phyloP scores from a whole-genome alignment of 2,113 vertebrate species.

The Jaculus jaculus region DNA sequence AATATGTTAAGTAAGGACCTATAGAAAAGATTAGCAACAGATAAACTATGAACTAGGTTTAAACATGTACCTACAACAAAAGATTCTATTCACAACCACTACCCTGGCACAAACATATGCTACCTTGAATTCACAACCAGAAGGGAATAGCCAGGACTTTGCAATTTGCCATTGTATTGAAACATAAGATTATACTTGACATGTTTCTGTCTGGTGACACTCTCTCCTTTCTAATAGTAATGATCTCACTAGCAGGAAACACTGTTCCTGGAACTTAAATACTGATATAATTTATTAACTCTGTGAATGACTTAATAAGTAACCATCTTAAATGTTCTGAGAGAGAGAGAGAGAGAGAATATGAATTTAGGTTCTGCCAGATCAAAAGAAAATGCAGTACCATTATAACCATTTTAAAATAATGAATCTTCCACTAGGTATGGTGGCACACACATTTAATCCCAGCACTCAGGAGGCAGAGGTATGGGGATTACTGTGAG shows the following conservation, averaged over 20 bases:
- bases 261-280: not conserved
- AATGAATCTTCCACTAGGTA: not conserved
- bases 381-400: not conserved
- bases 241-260: not conserved
- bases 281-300: not conserved
- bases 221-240: conserved; percentile 11
- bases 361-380: not conserved
- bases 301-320: conserved; percentile 33
- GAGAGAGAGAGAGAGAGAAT: no score
- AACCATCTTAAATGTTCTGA: not conserved
- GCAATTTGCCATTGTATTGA: conserved; percentile 5
- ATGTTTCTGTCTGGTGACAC: not conserved
- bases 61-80: conserved; percentile 31
- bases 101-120: not conserved
- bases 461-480: no score
- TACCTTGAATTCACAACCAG: conserved; percentile 17
- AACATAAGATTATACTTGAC: conserved; percentile 3
- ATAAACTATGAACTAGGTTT: conserved; percentile 51
- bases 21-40: conserved; percentile 30
- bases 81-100: not conserved
- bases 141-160: not conserved
- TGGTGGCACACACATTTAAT: no score
- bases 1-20: conserved; percentile 14
- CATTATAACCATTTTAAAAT: conserved; percentile 19
- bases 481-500: no score